Evolutionary conservation across 2,888 invertebrate species (phyloP), one percentile per base, ranked within the genome.

Genomic region (Athrips mouffetella): DNA sequence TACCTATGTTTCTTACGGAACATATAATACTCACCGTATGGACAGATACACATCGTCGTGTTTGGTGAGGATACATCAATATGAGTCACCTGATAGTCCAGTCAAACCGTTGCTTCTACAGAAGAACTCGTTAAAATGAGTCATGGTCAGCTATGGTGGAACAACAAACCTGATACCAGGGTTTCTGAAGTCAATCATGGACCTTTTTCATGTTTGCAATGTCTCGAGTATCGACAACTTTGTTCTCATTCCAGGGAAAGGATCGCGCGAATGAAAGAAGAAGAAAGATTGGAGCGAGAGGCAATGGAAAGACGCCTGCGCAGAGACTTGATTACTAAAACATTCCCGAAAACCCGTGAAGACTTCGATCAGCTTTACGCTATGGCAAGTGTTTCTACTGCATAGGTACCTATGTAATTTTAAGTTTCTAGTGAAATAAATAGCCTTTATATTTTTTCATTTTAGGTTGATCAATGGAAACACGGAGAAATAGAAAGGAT

Each of bases 281-380:
- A 91, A 67, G 78, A 82, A 25, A 81, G 82, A 60, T 68, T 88
- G 40, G 90, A 89, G 47, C 81, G 88, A 10, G 83, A 89, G 54
- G 90, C 90, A 39, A 80, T 89, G 62, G 89, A 89, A 51, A 84
- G 83, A 52, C 84, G 91, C 45, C 75, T 90, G 53, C 81, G 89
- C 25, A 79, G 76, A 25, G 92, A 92, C 63, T 81, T 92, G 11
- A 78, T 91, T 23, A 90, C 91, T 4, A 92, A 91, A 75, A 91
- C 92, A n/a, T 92, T 92, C 67, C 95, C 95, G 0, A 89, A 90
- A 60, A 91, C 92, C 3, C 90, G 91, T 49, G 90, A 91, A 60
- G 95, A 95, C 72, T 95, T 95, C 63, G 92, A 93, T 58, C 90
- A 94, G 80, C 79, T 95, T 1, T 94, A 92, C 66, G 89, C 91